These are phyloP conservation scores for Aporophyla lueneburgensis DNA, from an alignment of 2,888 invertebrate species.

Conservation along the genomic window DNA sequence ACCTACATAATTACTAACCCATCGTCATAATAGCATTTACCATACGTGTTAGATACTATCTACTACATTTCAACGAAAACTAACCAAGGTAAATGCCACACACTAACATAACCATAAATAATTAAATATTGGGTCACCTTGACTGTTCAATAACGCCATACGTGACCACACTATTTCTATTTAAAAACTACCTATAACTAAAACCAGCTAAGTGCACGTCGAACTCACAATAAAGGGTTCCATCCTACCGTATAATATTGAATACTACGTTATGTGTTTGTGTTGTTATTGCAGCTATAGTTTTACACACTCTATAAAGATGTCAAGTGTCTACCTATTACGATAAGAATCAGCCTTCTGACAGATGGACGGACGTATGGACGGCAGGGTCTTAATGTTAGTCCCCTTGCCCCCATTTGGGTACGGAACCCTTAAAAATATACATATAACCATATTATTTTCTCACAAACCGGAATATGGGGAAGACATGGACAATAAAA, in stretches of 20 bases:
- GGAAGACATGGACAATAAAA: constrained; percentile 46
- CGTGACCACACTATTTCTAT: not conserved
- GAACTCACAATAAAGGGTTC: too few species aligned
- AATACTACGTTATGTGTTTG: too few species aligned
- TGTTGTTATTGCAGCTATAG: too few species aligned
- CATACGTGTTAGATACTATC: constrained; percentile 26
- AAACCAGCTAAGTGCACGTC: not conserved
- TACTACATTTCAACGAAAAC: constrained; percentile 19
- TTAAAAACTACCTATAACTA: not conserved
- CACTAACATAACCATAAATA: constrained; percentile 32
- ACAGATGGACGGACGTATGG: too few species aligned
- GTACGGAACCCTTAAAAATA: not conserved
- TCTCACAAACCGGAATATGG: constrained; percentile 32
- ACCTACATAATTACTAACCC: constrained; percentile 1
- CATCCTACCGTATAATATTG: too few species aligned
- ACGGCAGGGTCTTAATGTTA: too few species aligned
- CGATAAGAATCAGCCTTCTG: too few species aligned
- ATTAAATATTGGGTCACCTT: constrained; percentile 27
- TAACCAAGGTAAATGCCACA: constrained; percentile 21
- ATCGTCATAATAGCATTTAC: not conserved
- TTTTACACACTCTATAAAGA: too few species aligned
- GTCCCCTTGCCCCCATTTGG: too few species aligned
- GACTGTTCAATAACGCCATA: constrained; percentile 23
- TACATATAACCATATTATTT: constrained; percentile 15
- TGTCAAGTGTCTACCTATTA: too few species aligned